Base-by-base conservation (phyloP, 2,888 invertebrate genomes). In the Cryptus viduatorius region DNA sequence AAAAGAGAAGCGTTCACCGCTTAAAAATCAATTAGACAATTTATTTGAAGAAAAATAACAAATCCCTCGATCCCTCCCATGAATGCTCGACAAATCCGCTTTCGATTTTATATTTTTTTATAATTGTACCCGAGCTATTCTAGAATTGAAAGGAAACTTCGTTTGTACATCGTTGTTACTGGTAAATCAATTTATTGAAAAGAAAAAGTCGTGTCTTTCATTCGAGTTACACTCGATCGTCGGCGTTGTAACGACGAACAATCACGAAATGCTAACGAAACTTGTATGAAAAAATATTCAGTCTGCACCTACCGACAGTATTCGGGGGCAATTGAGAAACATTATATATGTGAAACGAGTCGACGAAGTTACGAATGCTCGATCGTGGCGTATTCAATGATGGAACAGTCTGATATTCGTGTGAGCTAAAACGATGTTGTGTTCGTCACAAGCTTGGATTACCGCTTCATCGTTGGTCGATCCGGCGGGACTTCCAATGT, bases 391-490 rank as follows among this genome's bases (percentile, higher is more conserved):
- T 24, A 86, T 80, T 95, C 94, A 99, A 94, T 99, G 99, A 93
- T 99, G 99, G 96, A 99, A 99, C 14, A 99, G 95, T 84, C 99
- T 95, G 29, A 98, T 94, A 92, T 97, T 97, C 19, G 99, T 99
- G 93, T 99, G 99, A 4, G 97, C 96, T 90, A 99, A 94, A 3
- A 96, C 95, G 87, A 99, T 98, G 79, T 96, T 96, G 93, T 99
- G 98, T 88, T 99, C 98, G 93, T 99, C 96, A 94, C 99, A 99
- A 16, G 99, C 99, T 68, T 96, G 95, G 86, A 98, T 97, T 8
- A 99, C 98, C 87, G 96, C 97, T 75, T 96, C 95, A 93, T 99
- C 99, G 93, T 99, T 99, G 88, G 96, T 98, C 1, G 99, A 99
- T 10, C 99, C 99, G 0, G 98, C 95, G 12, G 99, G 99, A 92